Percentiles rank a stretch among this genome's conserved stretches.
These are phyloP conservation scores for Aphelenchoides bicaudatus DNA, from an alignment of 2,888 invertebrate species.

Conservation along the genomic window DNA sequence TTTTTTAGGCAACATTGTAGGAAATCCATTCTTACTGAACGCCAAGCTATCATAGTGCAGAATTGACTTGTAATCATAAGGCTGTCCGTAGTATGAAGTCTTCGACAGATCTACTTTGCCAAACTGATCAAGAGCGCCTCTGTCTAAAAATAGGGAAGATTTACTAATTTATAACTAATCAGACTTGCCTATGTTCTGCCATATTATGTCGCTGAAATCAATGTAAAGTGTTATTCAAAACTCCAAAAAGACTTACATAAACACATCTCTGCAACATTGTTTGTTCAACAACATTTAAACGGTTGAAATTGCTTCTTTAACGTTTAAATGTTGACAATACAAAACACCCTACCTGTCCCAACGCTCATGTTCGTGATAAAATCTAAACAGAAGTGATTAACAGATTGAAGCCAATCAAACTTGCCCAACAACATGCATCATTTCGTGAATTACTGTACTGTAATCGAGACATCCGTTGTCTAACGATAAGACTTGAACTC, in stretches of 20 bases:
- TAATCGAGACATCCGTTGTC: slow-evolving; percentile 61
- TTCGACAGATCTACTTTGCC: slow-evolving; percentile 60
- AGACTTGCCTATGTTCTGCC: slow-evolving; percentile 62
- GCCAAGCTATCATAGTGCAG: slow-evolving; percentile 60
- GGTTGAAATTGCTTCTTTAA: not conserved
- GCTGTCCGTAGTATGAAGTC: slow-evolving; percentile 60
- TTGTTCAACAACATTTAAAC: slow-evolving; percentile 36
- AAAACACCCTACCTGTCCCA: no score
- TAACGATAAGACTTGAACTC: slow-evolving; percentile 58
- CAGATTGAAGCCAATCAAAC: not conserved
- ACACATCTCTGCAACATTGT: slow-evolving; percentile 59
- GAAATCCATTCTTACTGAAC: slow-evolving; percentile 60
- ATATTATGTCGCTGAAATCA: slow-evolving; percentile 60
- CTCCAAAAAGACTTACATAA: no score
- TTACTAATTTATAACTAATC: no score
- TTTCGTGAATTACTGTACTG: slow-evolving; percentile 59
- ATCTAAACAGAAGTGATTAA: slow-evolving; percentile 2
- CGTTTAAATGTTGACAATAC: slow-evolving; percentile 8
- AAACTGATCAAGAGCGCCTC: slow-evolving; percentile 60
- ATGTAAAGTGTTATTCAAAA: no score
- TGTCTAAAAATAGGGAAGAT: slow-evolving; percentile 15
- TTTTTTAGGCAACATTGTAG: slow-evolving; percentile 59
- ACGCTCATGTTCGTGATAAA: slow-evolving; percentile 59
- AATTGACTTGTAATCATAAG: slow-evolving; percentile 60
- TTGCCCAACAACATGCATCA: slow-evolving; percentile 41